Evolutionary conservation across 2,888 invertebrate genomes (phyloP), one percentile per base, ranked within the genome.

Genomic region (Eremobia ochroleuca): DNA sequence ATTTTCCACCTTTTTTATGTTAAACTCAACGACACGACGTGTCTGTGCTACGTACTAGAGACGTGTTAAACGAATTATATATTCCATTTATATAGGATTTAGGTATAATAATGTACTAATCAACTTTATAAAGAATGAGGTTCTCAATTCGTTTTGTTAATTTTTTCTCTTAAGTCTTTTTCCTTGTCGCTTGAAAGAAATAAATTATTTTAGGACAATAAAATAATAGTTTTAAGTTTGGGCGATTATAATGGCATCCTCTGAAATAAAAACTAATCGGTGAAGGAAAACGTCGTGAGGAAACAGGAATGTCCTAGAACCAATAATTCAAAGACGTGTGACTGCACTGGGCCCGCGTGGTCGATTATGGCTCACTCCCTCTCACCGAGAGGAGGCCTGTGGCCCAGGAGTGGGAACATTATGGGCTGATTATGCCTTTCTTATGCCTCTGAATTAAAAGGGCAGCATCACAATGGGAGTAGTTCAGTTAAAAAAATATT

Each of bases 1-100:
- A 79, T 74, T 85, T 83, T 87, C 25, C 62, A 83, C 79, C 79
- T 75, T 72, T 84, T 79, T 68, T 83, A 73, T 79, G 59, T 86
- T 86, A 62, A 73, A 77, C 64, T 82, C 59, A 66, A 34, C 2
- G 58, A 80, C 43, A 18, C 66, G 58, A 80, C 43, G 15, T 66
- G 49, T 61, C 28, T 73, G 87, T 77, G 46, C 69, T 86, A 75
- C 74, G 74, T 75, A 74, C 65, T 84, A 75, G 83, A 59, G 40
- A 28, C 55, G 62, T 46, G 37, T 25, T 68, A 34, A 64, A 69
- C 31, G 59, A 84, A 65, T 79, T 73, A 40, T 79, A 6, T 77
- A 83, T 69, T 83, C n/a, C 68, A 58, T 46, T 67, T 71, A n/a
- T 55, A 58, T 79, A 71, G 61, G 46, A 15, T 46, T 52, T 52